These are phyloP conservation scores for Polyergus mexicanus DNA, from an alignment of 1,140 invertebrate genomes.

Conservation along the genomic window DNA sequence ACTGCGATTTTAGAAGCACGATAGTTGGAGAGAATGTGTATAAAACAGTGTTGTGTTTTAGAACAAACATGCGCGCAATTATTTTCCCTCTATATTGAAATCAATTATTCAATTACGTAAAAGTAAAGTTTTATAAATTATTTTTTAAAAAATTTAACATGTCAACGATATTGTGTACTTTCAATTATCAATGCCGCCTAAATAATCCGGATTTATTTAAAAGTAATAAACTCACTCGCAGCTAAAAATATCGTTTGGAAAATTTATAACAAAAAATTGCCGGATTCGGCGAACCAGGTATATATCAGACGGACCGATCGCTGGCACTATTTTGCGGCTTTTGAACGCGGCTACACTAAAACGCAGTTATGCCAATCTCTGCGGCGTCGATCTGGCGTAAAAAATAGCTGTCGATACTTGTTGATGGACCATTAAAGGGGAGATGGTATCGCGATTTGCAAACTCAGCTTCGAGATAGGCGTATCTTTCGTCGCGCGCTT, in stretches of 20 bases:
- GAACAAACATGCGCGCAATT: neutral
- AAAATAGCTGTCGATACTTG: conserved; percentile 60
- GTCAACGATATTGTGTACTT: too few species aligned
- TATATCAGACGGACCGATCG: neutral
- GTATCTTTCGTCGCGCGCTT: conserved; percentile 2
- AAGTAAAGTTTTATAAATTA: too few species aligned
- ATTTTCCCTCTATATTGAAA: neutral
- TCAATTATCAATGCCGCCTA: neutral
- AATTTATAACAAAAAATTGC: neutral
- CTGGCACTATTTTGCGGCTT: conserved; percentile 30
- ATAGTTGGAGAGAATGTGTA: neutral
- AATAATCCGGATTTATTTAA: neutral
- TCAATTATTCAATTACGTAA: too few species aligned
- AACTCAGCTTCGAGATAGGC: neutral
- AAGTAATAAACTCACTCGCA: neutral
- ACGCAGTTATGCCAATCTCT: conserved; percentile 42
- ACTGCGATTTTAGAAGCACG: neutral
- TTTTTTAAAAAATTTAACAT: too few species aligned
- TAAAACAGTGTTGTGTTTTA: neutral
- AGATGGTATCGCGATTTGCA: conserved; percentile 47
- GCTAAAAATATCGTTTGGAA: neutral
- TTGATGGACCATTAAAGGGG: conserved; percentile 48
- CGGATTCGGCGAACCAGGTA: neutral
- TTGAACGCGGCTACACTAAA: conserved; percentile 28
- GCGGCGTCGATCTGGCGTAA: conserved; percentile 32